phyloP scores from a whole-genome alignment of 2,113 vertebrate genomes.

The Acanthisitta chloris region DNA sequence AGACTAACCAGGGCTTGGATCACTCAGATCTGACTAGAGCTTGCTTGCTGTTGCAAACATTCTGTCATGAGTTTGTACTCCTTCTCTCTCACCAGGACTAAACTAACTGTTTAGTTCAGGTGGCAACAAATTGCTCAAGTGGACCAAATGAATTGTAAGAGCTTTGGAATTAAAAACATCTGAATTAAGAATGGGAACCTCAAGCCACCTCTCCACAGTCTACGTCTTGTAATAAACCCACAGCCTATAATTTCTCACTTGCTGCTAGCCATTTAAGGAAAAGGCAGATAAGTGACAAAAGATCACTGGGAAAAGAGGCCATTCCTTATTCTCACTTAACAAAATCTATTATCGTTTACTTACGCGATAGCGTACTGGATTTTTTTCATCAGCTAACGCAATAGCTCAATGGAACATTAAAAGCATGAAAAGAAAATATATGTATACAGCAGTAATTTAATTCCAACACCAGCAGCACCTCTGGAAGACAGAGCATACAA shows the following conservation, averaged over 20 bases:
- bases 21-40: not conserved
- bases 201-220: not conserved
- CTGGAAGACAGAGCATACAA: rapidly evolving
- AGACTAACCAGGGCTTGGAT: not conserved
- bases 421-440: not conserved
- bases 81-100: not conserved
- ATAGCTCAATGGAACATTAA: not conserved
- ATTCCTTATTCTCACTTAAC: not conserved
- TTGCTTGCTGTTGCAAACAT: not conserved
- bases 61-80: not conserved
- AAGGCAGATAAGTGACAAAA: slow-evolving; percentile 3
- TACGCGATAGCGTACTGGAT: not conserved
- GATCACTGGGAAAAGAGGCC: not conserved
- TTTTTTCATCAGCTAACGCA: not conserved
- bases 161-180: not conserved
- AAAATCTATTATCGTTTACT: not conserved
- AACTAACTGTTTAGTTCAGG: not conserved
- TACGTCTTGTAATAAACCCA: not conserved
- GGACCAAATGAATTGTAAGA: not conserved
- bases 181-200: not conserved
- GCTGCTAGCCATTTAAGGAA: not conserved
- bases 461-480: not conserved
- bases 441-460: not conserved
- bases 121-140: not conserved
- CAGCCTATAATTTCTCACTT: not conserved